A percentile compares a stretch with the other conserved stretches of the same genome.
Conservation (phyloP, 1,140 invertebrate species). For the Acromyrmex heyeri region DNA sequence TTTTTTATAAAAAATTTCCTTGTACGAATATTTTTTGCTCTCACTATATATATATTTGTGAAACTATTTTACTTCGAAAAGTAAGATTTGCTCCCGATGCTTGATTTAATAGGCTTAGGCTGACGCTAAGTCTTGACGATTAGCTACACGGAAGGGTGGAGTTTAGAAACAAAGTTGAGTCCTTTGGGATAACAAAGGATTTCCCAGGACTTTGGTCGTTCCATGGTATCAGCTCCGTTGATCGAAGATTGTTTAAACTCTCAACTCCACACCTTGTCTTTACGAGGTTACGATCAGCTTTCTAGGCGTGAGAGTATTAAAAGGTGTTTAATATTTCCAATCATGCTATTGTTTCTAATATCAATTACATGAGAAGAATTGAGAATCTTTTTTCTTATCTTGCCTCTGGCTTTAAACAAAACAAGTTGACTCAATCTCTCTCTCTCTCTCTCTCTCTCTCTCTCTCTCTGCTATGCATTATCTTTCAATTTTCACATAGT, state of each 20-base stretch:
- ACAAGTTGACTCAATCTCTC: background rate
- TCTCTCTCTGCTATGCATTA: background rate
- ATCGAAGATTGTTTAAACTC: slow-evolving; percentile 64
- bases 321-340: background rate
- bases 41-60: no score
- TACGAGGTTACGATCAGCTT: slow-evolving; percentile 31
- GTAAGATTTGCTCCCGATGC: background rate
- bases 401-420: background rate
- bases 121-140: slow-evolving; percentile 69
- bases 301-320: slow-evolving; percentile 5
- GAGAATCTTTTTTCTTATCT: background rate
- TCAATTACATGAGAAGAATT: background rate
- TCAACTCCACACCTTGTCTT: slow-evolving; percentile 40
- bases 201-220: slow-evolving; percentile 60
- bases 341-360: background rate
- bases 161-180: slow-evolving; percentile 66
- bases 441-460: no score
- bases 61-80: slow-evolving; percentile 1
- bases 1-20: no score
- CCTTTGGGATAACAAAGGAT: slow-evolving; percentile 65
- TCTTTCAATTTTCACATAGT: background rate
- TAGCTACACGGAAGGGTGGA: slow-evolving; percentile 51
- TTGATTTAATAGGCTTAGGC: slow-evolving; percentile 60
- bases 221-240: slow-evolving; percentile 37
- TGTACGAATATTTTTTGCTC: no score